phyloP scores from a whole-genome alignment of 2,113 vertebrate genomes.

The Erythrolamprus reginae region DNA sequence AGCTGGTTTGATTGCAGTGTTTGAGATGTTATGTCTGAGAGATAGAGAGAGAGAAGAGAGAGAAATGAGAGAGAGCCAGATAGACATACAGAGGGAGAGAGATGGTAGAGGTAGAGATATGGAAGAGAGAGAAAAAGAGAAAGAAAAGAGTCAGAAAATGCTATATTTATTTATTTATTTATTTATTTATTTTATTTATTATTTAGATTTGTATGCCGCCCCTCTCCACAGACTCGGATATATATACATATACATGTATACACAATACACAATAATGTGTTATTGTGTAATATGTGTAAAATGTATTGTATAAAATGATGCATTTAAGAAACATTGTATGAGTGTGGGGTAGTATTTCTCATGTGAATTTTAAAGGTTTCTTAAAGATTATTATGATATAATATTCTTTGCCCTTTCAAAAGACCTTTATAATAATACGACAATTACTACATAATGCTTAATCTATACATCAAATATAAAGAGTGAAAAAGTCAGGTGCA shows the following conservation, averaged over 20 bases:
- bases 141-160: background rate
- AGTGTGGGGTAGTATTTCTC: background rate
- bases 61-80: too few species aligned
- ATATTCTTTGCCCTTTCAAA: background rate
- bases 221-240: too few species aligned
- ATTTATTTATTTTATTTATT: too few species aligned
- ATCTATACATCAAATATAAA: background rate
- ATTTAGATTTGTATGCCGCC: too few species aligned
- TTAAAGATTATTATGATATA: background rate
- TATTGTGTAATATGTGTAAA: background rate
- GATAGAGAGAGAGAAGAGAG: background rate
- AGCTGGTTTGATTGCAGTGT: background rate
- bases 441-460: background rate
- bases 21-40: too few species aligned
- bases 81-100: background rate
- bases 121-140: background rate
- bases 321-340: background rate
- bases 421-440: background rate
- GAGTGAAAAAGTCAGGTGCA: background rate
- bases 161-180: background rate
- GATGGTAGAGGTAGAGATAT: background rate
- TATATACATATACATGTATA: too few species aligned
- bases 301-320: background rate
- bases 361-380: background rate
- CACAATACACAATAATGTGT: too few species aligned